Evolutionary conservation across 2,888 invertebrate species (phyloP).

Genomic region (Drosophila suboccidentalis): DNA sequence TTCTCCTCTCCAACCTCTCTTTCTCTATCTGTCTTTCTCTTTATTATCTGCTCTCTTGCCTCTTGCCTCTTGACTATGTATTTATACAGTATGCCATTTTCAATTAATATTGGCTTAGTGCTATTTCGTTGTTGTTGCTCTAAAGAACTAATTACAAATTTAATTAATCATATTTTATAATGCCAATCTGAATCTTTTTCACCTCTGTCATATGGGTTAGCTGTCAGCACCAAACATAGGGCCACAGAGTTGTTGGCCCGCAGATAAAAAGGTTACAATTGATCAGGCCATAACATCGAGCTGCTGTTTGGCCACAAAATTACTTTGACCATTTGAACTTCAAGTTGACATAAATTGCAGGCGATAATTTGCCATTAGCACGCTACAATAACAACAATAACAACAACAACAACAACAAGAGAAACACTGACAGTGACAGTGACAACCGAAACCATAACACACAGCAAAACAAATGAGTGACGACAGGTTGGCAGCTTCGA

Average conservation of each 20-base stretch:
- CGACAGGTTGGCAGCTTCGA: slow-evolving; percentile 57
- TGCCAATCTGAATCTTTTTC: slow-evolving; percentile 26
- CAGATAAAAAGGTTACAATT: slow-evolving; percentile 18
- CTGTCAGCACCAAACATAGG: neutral
- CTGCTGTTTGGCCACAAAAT: slow-evolving; percentile 26
- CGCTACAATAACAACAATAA: slow-evolving; percentile 22
- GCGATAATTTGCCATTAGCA: slow-evolving; percentile 67
- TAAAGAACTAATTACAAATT: slow-evolving; percentile 44
- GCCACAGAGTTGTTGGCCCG: neutral
- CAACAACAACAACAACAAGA: slow-evolving; percentile 21
- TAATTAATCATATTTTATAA: slow-evolving; percentile 44
- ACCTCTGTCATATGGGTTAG: neutral
- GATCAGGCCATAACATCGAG: slow-evolving; percentile 5
- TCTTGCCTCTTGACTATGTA: neutral
- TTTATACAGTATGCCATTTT: slow-evolving; percentile 7
- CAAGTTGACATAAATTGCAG: slow-evolving; percentile 62
- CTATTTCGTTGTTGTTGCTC: neutral
- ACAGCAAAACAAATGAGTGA: slow-evolving; percentile 32
- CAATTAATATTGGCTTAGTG: slow-evolving; percentile 36
- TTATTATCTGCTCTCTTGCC: neutral
- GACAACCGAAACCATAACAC: slow-evolving; percentile 13
- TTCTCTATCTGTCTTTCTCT: neutral
- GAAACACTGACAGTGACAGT: slow-evolving; percentile 4
- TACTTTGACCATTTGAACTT: slow-evolving; percentile 47
- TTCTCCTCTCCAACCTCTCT: neutral